Evolutionary conservation across 2,797 vertebrate species (phyloP), one percentile per base, ranked within the genome.

Genomic region (Fundulus diaphanus): DNA sequence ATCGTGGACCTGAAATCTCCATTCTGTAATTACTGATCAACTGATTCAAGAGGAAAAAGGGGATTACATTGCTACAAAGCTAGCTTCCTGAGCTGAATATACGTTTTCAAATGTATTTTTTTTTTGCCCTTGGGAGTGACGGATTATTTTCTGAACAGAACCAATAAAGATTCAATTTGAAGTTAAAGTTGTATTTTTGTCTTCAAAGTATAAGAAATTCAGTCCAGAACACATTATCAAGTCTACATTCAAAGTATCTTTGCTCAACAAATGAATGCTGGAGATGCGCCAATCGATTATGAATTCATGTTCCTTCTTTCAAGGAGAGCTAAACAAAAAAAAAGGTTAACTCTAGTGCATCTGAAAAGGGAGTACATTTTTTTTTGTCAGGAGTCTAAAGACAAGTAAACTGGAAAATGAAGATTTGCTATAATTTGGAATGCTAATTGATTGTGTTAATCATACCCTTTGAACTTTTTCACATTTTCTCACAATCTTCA

Each of bases 111-210:
- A 37, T 68, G 7, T 0, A 77, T 81, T 83, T 80, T 35, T 80
- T 35, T 11, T 74, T 76, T 57, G 40, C 42, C 27, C 13, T 20
- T 66, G 67, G 57, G 44, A 77, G 72, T 84, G 84, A 76, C n/a
- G 52, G 63, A 2, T 56, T 76, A 88, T 85, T 40, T 42, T 42
- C 24, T 69, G 75, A 87, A 40, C 44, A 82, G 5, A 68, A 69
- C 52, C 40, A 85, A 84, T 88, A 87, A 84, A 89, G 68, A 76
- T 80, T 49, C 67, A 72, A 63, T 77, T 83, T 79, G 40, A 20
- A 76, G 31, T n/a, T 7, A 59, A 49, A 24, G 11, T 31, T 46
- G 15, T 72, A 24, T 24, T 48, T 6, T 71, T 68, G 73, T 29
- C n/a, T 31, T n/a, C 13, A n/a, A 66, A 42, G 37, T 42, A n/a